phyloP scores from a whole-genome alignment of 2,113 vertebrate species.

The Atlantisia rogersi region DNA sequence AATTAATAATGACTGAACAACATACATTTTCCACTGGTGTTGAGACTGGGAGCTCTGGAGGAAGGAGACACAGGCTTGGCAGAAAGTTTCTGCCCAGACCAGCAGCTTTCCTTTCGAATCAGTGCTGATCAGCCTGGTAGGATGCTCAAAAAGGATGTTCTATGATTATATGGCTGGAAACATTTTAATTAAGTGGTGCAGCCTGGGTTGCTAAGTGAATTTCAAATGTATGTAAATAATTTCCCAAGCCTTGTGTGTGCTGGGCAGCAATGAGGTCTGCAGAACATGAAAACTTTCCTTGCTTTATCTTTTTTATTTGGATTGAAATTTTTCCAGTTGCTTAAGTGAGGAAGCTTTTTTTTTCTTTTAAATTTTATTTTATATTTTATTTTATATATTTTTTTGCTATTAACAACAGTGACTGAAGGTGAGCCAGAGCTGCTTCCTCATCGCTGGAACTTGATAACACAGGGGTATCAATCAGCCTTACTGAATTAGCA shows the following conservation, averaged over 20 bases:
- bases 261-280: background rate
- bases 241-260: background rate
- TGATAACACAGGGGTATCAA: constrained; percentile 63
- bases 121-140: background rate
- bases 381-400: no score
- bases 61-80: background rate
- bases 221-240: constrained; percentile 13
- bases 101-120: background rate
- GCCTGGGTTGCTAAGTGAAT: background rate
- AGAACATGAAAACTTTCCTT: background rate
- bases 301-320: constrained; percentile 4
- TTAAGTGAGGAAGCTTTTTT: constrained; percentile 67
- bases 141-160: background rate
- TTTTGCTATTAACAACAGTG: background rate
- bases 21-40: background rate
- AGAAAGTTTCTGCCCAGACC: background rate
- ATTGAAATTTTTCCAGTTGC: constrained; percentile 24
- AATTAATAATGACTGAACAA: background rate
- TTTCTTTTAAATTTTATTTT: background rate
- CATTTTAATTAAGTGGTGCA: background rate
- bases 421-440: constrained; percentile 43
- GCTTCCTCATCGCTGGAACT: constrained; percentile 56
- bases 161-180: constrained; percentile 3
- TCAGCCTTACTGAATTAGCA: constrained; percentile 73
- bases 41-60: background rate